Evolutionary conservation across 2,113 vertebrate genomes (phyloP).

Genomic region (Gallinago media): DNA sequence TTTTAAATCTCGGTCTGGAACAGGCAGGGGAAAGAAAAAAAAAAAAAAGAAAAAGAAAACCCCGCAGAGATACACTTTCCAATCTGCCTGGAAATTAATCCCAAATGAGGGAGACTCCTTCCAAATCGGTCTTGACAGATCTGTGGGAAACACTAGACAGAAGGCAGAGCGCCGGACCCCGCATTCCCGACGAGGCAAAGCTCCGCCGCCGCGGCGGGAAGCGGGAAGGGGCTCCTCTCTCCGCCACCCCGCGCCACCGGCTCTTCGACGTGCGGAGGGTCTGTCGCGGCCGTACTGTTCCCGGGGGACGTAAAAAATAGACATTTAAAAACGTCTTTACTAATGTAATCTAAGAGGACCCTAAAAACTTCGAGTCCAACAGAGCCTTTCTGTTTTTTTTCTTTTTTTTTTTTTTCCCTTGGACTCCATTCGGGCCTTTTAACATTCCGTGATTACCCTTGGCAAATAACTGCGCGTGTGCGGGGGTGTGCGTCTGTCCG

Average conservation of each 20-base stretch:
- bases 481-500: not conserved
- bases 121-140: conserved; percentile 55
- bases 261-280: not conserved
- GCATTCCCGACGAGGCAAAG: not conserved
- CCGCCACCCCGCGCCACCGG: rapidly evolving
- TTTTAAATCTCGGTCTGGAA: not conserved
- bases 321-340: not conserved
- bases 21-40: not conserved
- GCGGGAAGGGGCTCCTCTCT: not conserved
- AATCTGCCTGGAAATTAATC: conserved; percentile 57
- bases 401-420: not conserved
- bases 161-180: not conserved
- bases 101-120: conserved; percentile 52
- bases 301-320: not conserved
- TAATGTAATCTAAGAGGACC: not conserved
- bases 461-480: not conserved
- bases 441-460: not conserved
- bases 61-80: conserved; percentile 17
- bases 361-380: not conserved
- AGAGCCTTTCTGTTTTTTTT: not conserved
- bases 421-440: not conserved
- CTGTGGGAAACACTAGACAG: conserved; percentile 57
- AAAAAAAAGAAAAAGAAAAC: not conserved
- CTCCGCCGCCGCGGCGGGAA: not conserved
- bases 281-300: not conserved